Evolutionary conservation across 2,888 invertebrate genomes (phyloP).

Genomic region (Tiliacea citrago): DNA sequence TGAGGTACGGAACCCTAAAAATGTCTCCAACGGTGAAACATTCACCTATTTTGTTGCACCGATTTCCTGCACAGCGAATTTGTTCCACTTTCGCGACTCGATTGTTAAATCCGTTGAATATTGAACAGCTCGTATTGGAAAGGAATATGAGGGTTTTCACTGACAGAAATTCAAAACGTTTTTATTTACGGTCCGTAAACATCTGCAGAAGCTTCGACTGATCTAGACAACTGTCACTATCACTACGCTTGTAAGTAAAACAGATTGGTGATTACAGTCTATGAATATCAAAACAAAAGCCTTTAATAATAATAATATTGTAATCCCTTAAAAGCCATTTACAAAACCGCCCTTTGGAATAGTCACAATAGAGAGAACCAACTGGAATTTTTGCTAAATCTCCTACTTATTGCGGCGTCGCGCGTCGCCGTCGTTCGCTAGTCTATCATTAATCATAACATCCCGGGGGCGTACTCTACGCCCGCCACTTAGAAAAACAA

Average conservation of each 20-base stretch:
- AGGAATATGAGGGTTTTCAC: not conserved
- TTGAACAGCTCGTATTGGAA: not conserved
- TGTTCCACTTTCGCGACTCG: constrained; percentile 3
- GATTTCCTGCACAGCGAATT: constrained; percentile 4
- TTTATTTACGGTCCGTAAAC: not conserved
- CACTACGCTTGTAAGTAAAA: not conserved
- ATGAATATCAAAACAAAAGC: not conserved
- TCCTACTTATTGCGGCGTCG: not conserved
- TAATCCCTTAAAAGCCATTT: constrained; percentile 5
- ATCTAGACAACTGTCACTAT: not conserved
- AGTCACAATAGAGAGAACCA: not conserved
- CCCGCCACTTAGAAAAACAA: constrained; percentile 33
- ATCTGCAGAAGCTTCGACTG: not conserved
- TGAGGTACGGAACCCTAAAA: not conserved
- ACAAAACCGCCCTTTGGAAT: constrained; percentile 14
- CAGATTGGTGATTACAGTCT: not conserved
- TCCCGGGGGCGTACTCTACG: constrained; percentile 9
- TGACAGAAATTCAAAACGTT: not conserved
- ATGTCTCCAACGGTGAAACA: not conserved
- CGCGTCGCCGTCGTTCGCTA: not conserved
- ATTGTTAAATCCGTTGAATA: constrained; percentile 29
- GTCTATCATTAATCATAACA: constrained; percentile 25
- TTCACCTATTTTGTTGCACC: constrained; percentile 7
- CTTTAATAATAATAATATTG: not conserved
- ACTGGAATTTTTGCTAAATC: constrained; percentile 1